Conservation (phyloP, 2,888 invertebrate genomes). For the Tenthredo amoena region DNA sequence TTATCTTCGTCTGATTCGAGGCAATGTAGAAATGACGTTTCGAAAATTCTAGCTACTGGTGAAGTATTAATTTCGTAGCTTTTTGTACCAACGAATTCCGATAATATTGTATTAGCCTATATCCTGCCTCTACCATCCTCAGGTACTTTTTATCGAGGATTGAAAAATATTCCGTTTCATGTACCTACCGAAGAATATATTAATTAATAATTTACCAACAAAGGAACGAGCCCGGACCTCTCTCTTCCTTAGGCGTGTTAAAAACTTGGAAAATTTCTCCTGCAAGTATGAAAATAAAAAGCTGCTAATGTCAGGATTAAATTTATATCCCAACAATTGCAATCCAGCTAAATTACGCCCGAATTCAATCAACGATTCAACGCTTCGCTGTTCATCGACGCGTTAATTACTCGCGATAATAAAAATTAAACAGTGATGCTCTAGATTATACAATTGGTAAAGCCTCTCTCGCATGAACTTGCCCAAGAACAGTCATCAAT, state of each 20-base stretch:
- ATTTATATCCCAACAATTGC: neutral
- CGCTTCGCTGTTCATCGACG: neutral
- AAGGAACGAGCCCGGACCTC: neutral
- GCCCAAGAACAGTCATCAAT: slow-evolving; percentile 45
- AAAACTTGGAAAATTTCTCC: neutral
- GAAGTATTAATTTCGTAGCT: neutral
- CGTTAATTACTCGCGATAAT: slow-evolving; percentile 31
- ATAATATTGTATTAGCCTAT: slow-evolving; percentile 20
- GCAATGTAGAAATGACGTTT: neutral
- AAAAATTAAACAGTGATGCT: neutral
- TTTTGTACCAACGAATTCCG: neutral
- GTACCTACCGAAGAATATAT: slow-evolving; percentile 18
- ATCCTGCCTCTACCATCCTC: neutral
- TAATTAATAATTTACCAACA: slow-evolving; percentile 21
- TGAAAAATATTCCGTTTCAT: slow-evolving; percentile 32
- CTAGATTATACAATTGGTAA: slow-evolving; percentile 24
- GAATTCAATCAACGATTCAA: slow-evolving; percentile 24
- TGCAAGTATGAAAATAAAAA: neutral
- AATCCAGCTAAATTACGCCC: neutral
- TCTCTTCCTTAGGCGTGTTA: neutral
- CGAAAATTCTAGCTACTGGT: neutral
- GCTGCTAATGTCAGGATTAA: neutral
- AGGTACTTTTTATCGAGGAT: neutral
- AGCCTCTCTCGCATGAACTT: neutral
- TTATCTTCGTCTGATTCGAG: neutral